Conservation (phyloP, 2,888 invertebrate species). For the Xanthia togata region DNA sequence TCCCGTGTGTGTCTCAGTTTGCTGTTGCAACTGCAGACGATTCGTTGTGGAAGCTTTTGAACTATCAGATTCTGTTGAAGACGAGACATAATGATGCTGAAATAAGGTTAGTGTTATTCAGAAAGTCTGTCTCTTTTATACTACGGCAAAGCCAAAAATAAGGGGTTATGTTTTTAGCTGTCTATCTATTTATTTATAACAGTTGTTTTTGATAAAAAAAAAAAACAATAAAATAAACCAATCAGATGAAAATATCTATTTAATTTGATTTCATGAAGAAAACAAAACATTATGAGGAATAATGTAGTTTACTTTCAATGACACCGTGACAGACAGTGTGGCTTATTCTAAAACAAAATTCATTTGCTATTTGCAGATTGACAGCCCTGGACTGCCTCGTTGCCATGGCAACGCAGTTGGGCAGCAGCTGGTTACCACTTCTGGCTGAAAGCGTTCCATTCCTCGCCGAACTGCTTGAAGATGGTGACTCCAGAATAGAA, state of each 20-base stretch:
- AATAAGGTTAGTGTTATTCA: conserved; percentile 87
- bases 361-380: conserved; percentile 85
- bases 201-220: neutral
- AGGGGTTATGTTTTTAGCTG: neutral
- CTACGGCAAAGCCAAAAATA: neutral
- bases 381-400: conserved; percentile 93
- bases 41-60: conserved; percentile 96
- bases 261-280: neutral
- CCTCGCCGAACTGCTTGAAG: conserved; percentile 97
- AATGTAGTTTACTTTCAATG: neutral
- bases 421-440: conserved; percentile 96
- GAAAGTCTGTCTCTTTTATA: neutral
- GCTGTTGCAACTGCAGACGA: conserved; percentile 96
- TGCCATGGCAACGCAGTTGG: conserved; percentile 95
- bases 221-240: neutral
- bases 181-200: neutral
- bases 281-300: neutral
- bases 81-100: conserved; percentile 94
- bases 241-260: neutral
- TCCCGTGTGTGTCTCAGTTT: conserved; percentile 95
- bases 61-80: conserved; percentile 97
- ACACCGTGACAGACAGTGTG: neutral
- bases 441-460: conserved; percentile 98
- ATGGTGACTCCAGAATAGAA: conserved; percentile 96
- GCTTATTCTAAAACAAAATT: neutral